phyloP scores from a whole-genome alignment of 2,797 vertebrate genomes.

The Darevskia nairensis region DNA sequence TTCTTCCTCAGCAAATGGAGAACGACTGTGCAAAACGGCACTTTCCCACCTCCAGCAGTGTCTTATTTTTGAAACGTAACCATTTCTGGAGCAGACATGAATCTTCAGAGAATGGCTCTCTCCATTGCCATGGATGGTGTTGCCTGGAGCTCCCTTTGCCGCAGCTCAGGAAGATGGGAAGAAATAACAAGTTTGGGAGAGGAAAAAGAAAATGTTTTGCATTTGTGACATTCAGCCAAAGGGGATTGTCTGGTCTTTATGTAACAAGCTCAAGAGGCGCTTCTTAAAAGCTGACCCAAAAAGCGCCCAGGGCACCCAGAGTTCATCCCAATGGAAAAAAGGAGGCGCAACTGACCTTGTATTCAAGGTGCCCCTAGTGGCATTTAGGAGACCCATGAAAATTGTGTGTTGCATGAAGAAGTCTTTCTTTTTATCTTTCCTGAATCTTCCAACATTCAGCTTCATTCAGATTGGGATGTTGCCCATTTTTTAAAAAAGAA shows the following conservation, averaged over 20 bases:
- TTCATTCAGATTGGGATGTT: no score
- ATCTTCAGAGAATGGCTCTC: not conserved
- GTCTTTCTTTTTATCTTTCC: no score
- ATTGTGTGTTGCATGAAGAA: no score
- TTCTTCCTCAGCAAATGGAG: not conserved
- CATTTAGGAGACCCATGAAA: not conserved
- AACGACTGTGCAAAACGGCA: not conserved
- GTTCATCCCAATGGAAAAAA: slow-evolving; percentile 62
- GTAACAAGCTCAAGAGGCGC: slow-evolving; percentile 66
- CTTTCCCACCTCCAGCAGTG: not conserved
- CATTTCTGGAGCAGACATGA: not conserved
- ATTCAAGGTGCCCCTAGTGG: not conserved
- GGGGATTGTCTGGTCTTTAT: slow-evolving; percentile 59
- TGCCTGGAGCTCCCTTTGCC: slow-evolving; percentile 43
- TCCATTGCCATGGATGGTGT: slow-evolving; percentile 28
- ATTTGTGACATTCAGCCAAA: slow-evolving; percentile 51
- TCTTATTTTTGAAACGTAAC: not conserved
- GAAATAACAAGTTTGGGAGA: slow-evolving; percentile 46
- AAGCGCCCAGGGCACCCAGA: slow-evolving; percentile 61
- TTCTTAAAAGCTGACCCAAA: slow-evolving; percentile 63
- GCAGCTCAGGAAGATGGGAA: slow-evolving; percentile 45
- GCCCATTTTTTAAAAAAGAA: not conserved
- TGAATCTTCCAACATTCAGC: no score
- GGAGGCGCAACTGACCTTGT: slow-evolving; percentile 39
- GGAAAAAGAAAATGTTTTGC: slow-evolving; percentile 44